Percentiles rank a stretch among this genome's conserved stretches.
These are phyloP conservation scores for Leptopilina syphax DNA, from an alignment of 2,888 invertebrate genomes.

Conservation along the genomic window DNA sequence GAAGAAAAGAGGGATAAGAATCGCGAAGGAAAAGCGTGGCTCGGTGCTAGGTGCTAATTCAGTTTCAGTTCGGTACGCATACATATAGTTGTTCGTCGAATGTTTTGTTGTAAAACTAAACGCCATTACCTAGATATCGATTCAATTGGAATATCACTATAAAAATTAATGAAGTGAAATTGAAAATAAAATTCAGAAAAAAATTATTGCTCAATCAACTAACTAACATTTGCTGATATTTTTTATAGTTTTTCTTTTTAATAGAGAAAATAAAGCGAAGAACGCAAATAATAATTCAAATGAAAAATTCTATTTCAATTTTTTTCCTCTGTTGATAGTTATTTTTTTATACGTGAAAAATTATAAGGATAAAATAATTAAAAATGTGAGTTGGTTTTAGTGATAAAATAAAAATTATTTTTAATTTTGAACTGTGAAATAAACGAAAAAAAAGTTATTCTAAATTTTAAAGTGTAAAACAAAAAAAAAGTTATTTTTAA, in stretches of 20 bases:
- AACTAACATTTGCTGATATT: no score
- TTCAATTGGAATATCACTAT: constrained; percentile 10
- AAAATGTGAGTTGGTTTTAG: background rate
- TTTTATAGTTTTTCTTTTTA: no score
- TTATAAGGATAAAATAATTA: background rate
- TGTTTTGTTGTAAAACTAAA: background rate
- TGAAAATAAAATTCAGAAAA: background rate
- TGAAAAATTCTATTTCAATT: no score
- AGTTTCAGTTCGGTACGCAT: constrained; percentile 66
- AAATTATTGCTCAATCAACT: background rate
- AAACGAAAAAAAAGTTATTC: no score
- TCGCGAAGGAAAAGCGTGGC: constrained; percentile 61
- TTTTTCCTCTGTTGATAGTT: no score
- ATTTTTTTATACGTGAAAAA: no score
- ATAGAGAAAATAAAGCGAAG: background rate
- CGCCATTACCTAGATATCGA: constrained; percentile 34
- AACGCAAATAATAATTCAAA: background rate
- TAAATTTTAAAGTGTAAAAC: no score
- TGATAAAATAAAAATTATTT: background rate
- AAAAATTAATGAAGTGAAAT: constrained; percentile 9
- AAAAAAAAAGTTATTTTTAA: background rate
- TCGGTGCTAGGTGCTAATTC: constrained; percentile 71
- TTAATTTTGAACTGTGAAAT: no score
- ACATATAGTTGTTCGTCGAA: constrained; percentile 40
- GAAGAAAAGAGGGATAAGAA: constrained; percentile 54